phyloP scores from a whole-genome alignment of 2,113 vertebrate species.

The Corvus hawaiiensis region DNA sequence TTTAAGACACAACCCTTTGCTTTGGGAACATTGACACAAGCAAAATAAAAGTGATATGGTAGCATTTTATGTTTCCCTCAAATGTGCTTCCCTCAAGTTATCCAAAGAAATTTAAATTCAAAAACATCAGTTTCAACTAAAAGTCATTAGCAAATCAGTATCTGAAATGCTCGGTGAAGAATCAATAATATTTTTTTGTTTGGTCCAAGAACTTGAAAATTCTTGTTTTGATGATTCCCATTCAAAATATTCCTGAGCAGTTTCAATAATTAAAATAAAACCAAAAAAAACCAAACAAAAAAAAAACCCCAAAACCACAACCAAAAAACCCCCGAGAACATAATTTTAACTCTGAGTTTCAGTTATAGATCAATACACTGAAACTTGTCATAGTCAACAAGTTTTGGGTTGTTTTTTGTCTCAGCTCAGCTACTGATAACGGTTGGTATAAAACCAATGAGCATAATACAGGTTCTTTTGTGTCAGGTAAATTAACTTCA shows the following conservation, averaged over 20 bases:
- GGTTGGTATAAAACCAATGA: neutral
- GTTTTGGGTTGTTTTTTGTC: neutral
- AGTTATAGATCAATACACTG: neutral
- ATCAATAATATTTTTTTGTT: neutral
- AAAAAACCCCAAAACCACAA: neutral
- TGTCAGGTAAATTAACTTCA: neutral
- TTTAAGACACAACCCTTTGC: neutral
- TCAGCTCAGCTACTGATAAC: neutral
- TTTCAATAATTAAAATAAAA: neutral
- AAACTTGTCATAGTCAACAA: neutral
- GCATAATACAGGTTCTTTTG: neutral
- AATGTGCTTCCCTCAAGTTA: neutral
- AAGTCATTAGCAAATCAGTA: neutral
- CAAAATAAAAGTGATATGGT: neutral
- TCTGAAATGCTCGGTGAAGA: neutral
- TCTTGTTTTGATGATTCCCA: neutral
- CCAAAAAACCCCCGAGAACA: accelerated
- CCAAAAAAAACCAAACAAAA: neutral
- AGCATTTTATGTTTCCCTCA: neutral
- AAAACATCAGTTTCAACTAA: neutral
- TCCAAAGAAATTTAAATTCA: neutral
- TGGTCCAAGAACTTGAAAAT: neutral
- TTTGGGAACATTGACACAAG: neutral
- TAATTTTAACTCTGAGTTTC: neutral
- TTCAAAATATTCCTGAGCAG: neutral